Evolutionary conservation across 2,113 vertebrate species (phyloP).

Genomic region (Ctenomys sociabilis): DNA sequence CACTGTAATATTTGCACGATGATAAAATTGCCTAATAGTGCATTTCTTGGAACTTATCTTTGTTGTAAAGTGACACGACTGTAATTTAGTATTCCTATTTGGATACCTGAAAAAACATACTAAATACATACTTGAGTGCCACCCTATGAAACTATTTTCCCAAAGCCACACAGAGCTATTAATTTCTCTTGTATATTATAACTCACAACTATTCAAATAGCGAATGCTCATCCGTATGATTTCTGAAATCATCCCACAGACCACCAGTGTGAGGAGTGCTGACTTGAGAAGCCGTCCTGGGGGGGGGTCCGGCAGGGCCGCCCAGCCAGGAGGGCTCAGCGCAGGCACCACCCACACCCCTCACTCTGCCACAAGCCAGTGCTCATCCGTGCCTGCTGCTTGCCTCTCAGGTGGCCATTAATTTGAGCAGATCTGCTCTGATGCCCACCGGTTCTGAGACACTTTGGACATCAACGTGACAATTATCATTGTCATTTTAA

Average conservation of each 20-base stretch:
- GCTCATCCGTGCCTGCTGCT: not conserved
- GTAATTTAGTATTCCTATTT: constrained; percentile 22
- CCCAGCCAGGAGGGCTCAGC: not conserved
- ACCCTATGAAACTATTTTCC: not conserved
- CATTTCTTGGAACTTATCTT: not conserved
- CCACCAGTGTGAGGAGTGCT: not conserved
- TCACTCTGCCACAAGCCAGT: not conserved
- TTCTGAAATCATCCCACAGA: constrained; percentile 3
- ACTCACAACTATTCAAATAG: not conserved
- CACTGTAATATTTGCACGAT: not conserved
- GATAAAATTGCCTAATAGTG: not conserved
- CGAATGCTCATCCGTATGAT: not conserved
- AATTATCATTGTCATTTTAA: not conserved
- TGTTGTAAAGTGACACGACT: not conserved
- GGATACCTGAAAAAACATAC: not conserved
- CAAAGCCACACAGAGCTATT: not conserved
- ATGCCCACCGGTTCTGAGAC: not conserved
- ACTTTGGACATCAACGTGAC: not conserved
- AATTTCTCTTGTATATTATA: not conserved
- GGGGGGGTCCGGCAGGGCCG: not conserved
- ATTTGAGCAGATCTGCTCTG: not conserved
- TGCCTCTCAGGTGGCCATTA: not conserved
- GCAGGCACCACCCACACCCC: not conserved
- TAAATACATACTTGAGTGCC: not conserved
- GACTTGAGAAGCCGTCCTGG: not conserved